Percentiles rank a stretch among this genome's conserved stretches.
These are phyloP conservation scores for Smittia sp. DNA, from an alignment of 2,888 invertebrate genomes.

Conservation along the genomic window DNA sequence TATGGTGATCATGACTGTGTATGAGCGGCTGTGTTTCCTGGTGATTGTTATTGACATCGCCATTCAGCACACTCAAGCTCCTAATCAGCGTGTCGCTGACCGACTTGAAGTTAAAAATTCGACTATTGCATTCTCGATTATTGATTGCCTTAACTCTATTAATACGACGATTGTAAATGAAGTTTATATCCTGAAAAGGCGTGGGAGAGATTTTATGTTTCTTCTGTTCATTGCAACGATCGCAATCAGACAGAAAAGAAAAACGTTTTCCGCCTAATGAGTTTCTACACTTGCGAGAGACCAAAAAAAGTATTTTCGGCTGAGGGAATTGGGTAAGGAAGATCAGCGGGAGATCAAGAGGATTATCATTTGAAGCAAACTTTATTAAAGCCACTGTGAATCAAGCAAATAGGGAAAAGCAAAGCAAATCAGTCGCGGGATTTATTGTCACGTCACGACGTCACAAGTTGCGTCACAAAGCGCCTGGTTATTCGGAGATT, in stretches of 20 bases:
- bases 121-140: conserved; percentile 37
- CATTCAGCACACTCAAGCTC: conserved; percentile 3
- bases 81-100: background rate
- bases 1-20: conserved; percentile 27
- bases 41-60: conserved; percentile 23
- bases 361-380: background rate
- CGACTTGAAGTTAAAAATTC: conserved; percentile 30
- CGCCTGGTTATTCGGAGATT: too few species aligned
- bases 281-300: conserved; percentile 12
- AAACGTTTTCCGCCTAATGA: conserved; percentile 17
- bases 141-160: conserved; percentile 38
- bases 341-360: background rate
- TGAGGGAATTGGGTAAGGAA: background rate
- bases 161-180: conserved; percentile 38
- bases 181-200: conserved; percentile 26
- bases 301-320: conserved; percentile 29
- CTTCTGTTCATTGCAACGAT: background rate
- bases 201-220: conserved; percentile 13
- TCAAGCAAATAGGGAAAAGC: background rate
- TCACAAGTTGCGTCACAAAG: too few species aligned
- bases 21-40: conserved; percentile 26
- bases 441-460: too few species aligned
- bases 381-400: background rate
- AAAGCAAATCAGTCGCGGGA: too few species aligned
- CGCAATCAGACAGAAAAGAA: background rate